Conservation (phyloP, 2,797 vertebrate genomes). For the Bradypodion pumilum region DNA sequence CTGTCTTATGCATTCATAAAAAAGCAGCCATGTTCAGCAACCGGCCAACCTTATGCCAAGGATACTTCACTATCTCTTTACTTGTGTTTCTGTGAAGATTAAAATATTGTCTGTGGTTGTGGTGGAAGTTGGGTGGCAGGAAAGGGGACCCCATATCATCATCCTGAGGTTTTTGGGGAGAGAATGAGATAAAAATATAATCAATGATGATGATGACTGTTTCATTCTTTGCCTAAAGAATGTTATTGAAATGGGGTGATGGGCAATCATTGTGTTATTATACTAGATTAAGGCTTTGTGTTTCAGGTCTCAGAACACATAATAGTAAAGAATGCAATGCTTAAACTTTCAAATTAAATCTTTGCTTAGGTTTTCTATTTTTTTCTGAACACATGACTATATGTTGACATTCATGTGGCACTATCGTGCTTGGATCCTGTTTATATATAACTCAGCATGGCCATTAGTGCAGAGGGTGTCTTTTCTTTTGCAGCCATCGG, state of each 20-base stretch:
- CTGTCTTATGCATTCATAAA: too few species aligned
- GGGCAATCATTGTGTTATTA: too few species aligned
- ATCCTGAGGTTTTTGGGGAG: background rate
- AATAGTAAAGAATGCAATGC: background rate
- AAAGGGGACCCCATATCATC: background rate
- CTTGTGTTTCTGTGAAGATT: background rate
- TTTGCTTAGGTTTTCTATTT: background rate
- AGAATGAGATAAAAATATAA: too few species aligned
- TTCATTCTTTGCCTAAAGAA: too few species aligned
- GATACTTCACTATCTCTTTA: too few species aligned
- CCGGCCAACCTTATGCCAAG: background rate
- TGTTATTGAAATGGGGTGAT: too few species aligned
- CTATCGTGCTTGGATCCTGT: background rate
- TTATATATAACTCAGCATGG: background rate
- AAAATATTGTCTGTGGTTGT: background rate
- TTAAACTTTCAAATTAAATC: background rate
- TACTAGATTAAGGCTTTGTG: too few species aligned
- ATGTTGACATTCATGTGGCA: background rate
- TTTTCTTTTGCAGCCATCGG: conserved; percentile 80
- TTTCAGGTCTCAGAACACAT: too few species aligned
- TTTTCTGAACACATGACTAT: background rate
- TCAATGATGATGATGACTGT: too few species aligned
- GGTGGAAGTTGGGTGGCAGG: background rate
- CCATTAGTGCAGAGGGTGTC: background rate
- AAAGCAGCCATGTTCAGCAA: too few species aligned